A percentile compares a stretch with the other conserved stretches of the same genome.
phyloP scores from a whole-genome alignment of 2,113 vertebrate species.

The Chloropsis cyanopogon region DNA sequence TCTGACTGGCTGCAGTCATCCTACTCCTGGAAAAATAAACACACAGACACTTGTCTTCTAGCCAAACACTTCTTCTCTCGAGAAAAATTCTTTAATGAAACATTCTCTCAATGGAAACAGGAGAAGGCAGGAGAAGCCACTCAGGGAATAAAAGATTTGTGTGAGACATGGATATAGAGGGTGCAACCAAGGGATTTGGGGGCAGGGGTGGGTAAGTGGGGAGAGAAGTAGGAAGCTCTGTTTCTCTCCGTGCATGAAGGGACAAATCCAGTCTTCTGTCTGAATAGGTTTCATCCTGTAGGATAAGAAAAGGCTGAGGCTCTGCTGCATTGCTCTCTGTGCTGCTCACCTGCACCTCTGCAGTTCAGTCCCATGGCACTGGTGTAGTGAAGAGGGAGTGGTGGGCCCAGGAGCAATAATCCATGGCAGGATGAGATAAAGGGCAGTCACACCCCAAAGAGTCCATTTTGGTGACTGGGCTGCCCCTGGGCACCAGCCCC shows the following conservation, averaged over 20 bases:
- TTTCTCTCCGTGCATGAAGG: background rate
- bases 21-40: background rate
- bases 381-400: accelerated
- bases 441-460: background rate
- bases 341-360: background rate
- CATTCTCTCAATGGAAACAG: background rate
- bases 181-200: background rate
- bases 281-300: background rate
- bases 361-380: background rate
- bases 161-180: background rate
- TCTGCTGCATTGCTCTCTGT: background rate
- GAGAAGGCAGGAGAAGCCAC: background rate
- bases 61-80: background rate
- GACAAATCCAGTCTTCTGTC: background rate
- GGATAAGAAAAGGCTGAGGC: background rate
- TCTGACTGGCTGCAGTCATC: background rate
- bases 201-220: background rate
- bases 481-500: background rate
- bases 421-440: background rate
- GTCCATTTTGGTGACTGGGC: background rate
- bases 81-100: background rate
- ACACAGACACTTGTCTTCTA: background rate
- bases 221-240: background rate
- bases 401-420: background rate
- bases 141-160: background rate